phyloP scores from a whole-genome alignment of 2,113 vertebrate species.

The Colius striatus region DNA sequence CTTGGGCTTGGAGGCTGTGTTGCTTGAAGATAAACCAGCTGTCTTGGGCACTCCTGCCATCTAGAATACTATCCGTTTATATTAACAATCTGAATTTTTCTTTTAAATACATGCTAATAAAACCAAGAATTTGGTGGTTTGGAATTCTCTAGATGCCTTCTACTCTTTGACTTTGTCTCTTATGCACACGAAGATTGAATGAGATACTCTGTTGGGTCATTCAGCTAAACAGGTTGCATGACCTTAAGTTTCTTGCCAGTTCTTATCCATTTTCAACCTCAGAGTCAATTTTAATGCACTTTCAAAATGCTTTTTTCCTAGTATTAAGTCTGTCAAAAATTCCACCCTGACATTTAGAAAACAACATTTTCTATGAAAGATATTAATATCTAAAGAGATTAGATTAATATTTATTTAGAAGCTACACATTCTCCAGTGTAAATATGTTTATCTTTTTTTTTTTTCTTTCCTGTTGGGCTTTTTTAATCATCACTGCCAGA shows the following conservation, averaged over 20 bases:
- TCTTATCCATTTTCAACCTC: constrained; percentile 32
- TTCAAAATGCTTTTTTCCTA: not conserved
- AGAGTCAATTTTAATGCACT: constrained; percentile 33
- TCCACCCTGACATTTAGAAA: constrained; percentile 32
- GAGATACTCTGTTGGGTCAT: constrained; percentile 1
- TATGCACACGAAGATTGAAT: not conserved
- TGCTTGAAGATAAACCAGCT: too few relatives aligned
- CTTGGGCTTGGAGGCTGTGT: too few relatives aligned
- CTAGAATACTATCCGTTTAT: not conserved
- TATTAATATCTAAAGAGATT: constrained; percentile 39
- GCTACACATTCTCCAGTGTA: not conserved
- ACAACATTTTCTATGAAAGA: constrained; percentile 11
- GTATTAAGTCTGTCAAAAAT: constrained; percentile 26
- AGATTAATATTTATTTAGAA: constrained; percentile 41
- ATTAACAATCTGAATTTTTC: not conserved
- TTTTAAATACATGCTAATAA: not conserved
- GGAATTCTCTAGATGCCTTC: not conserved
- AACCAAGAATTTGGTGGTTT: not conserved
- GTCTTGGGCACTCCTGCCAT: too few relatives aligned
- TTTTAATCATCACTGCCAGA: not conserved
- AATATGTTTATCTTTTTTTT: not conserved
- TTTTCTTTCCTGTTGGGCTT: not conserved
- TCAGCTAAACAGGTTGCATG: constrained; percentile 51
- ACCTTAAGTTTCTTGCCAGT: constrained; percentile 47
- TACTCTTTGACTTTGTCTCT: not conserved